Percentiles rank a stretch among this genome's conserved stretches.
phyloP scores from a whole-genome alignment of 2,797 vertebrate genomes.

The Gorsachius magnificus region DNA sequence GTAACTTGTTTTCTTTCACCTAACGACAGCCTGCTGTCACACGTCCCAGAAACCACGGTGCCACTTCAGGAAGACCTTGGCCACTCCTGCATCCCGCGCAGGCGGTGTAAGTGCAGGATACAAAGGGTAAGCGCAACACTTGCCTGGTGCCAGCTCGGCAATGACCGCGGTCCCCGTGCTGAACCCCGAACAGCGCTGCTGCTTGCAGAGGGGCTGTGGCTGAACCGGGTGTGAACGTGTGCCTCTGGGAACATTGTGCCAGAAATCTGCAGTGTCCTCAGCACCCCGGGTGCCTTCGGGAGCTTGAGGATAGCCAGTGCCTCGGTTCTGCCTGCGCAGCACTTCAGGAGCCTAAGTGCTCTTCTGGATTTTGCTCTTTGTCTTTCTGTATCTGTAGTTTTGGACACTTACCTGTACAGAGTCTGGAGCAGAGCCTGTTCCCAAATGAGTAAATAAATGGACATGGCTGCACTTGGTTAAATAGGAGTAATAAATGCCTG shows the following conservation, averaged over 20 bases:
- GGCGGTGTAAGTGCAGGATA: neutral
- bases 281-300: rapidly evolving
- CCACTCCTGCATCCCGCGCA: neutral
- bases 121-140: neutral
- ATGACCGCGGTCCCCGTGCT: rapidly evolving
- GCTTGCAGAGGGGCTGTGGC: neutral
- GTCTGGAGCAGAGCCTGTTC: neutral
- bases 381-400: neutral
- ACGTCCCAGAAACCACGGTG: neutral
- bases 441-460: neutral
- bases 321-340: neutral
- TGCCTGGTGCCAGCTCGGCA: rapidly evolving
- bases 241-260: neutral
- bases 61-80: neutral
- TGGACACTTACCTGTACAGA: neutral
- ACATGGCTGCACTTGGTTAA: neutral
- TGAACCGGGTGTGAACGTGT: neutral
- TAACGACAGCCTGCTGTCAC: neutral
- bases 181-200: neutral
- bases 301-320: neutral
- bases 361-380: neutral
- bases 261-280: neutral
- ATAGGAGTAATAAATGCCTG: neutral
- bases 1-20: neutral
- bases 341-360: neutral